Base-by-base conservation (phyloP, 2,113 vertebrate genomes). In the Oriolus oriolus region DNA sequence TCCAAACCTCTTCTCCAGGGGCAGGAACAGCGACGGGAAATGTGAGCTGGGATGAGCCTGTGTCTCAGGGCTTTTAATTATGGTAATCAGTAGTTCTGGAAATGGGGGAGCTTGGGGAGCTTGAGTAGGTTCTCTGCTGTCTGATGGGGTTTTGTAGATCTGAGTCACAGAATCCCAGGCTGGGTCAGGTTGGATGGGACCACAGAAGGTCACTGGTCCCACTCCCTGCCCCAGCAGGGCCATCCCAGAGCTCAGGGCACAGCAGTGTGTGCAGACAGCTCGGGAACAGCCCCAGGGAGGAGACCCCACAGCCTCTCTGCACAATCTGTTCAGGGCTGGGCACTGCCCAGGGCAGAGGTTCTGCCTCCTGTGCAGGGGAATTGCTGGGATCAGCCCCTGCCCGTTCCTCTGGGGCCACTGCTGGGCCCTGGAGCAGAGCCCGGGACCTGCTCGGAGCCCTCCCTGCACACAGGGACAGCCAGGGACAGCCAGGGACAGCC, bases 241-340 rank as follows among this genome's bases (percentile, higher is more conserved):
- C 57, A 27, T 4, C 57, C 35, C 75, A 33, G 35, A 21, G 66
- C 70, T 0, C 60, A 10, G 9, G 39, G 45, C 73, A 33, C 37
- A 5, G 54, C 4, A 1, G 0, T 1, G 63, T 37, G 33, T 15
- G 9, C 53, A 1, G 0, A 2, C 0, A 6, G 15, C 7, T n/a
- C 65, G 41, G 56, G 2, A 4, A 4, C 2, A 7, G 5, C n/a
- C 41, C 47, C 76, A 15, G 7, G 5, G 21, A 56, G 35, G 50
- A 27, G 27, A 27, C 2, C 1, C 35, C 85, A 23, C 21, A 31
- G 20, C 59, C 49, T 9, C 41, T 9, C 13, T 30, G 61, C 3
- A 0, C 44, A 39, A 12, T 5, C 74, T 79, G 74, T 3, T 22
- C 50, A 24, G 50, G 35, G 59, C 19, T 30, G 35, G 73, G 14